phyloP scores from a whole-genome alignment of 2,113 vertebrate genomes.

The Pedionomus torquatus region DNA sequence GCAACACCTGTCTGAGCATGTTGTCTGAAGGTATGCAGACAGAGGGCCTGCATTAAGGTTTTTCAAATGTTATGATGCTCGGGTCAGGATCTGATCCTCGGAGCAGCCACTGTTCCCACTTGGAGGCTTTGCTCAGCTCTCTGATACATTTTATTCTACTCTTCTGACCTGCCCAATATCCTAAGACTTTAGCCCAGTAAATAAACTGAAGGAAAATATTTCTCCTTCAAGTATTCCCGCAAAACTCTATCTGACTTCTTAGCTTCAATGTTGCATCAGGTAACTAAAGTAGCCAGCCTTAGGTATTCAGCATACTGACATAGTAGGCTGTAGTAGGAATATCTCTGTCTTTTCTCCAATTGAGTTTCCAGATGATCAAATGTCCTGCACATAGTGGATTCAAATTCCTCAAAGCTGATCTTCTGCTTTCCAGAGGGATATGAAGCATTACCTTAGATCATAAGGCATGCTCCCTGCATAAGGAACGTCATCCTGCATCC shows the following conservation, averaged over 20 bases:
- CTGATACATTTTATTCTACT: not conserved
- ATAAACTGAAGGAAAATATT: not conserved
- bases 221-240: not conserved
- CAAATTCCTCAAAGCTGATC: not conserved
- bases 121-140: not conserved
- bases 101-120: not conserved
- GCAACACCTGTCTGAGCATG: not conserved
- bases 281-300: not conserved
- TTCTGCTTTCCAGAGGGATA: not conserved
- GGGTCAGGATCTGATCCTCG: not conserved
- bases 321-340: not conserved
- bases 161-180: not conserved
- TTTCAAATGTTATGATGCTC: not conserved
- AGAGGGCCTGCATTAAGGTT: not conserved
- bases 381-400: not conserved
- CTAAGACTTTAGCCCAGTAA: not conserved
- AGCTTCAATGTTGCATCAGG: not conserved
- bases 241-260: not conserved
- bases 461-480: not conserved
- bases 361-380: not conserved
- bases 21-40: not conserved
- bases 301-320: not conserved
- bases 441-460: not conserved
- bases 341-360: not conserved
- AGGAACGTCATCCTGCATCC: not conserved